Evolutionary conservation across 2,888 invertebrate species (phyloP).

Genomic region (Napeogenes sylphis): DNA sequence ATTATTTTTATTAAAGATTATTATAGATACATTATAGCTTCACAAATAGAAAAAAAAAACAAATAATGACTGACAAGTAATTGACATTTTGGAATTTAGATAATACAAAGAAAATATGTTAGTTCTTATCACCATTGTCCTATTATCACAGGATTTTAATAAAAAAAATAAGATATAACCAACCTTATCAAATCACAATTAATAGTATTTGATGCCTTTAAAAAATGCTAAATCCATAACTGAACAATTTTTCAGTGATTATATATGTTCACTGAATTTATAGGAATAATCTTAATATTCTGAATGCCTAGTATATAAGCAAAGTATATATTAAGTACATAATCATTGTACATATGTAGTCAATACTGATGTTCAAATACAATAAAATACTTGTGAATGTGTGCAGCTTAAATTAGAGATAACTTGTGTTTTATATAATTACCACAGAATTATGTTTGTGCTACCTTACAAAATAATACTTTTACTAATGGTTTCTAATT

Average conservation of each 20-base stretch:
- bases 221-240: too few relatives aligned
- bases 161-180: background rate
- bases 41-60: background rate
- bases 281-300: background rate
- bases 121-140: background rate
- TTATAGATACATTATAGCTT: too few relatives aligned
- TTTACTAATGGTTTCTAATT: background rate
- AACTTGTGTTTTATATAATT: background rate
- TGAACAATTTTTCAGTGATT: too few relatives aligned
- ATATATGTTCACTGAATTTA: too few relatives aligned
- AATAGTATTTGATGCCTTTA: too few relatives aligned
- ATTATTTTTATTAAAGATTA: too few relatives aligned
- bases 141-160: constrained; percentile 5
- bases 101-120: background rate
- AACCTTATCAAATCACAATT: too few relatives aligned
- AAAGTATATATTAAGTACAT: constrained; percentile 1
- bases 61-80: background rate
- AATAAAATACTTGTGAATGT: too few relatives aligned
- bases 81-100: background rate
- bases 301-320: background rate
- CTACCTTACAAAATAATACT: constrained; percentile 8
- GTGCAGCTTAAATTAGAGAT: background rate
- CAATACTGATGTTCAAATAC: background rate
- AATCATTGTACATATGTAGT: background rate
- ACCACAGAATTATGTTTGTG: constrained; percentile 18